Evolutionary conservation across 2,888 invertebrate genomes (phyloP), one percentile per base, ranked within the genome.

Genomic region (Fragum sueziense): DNA sequence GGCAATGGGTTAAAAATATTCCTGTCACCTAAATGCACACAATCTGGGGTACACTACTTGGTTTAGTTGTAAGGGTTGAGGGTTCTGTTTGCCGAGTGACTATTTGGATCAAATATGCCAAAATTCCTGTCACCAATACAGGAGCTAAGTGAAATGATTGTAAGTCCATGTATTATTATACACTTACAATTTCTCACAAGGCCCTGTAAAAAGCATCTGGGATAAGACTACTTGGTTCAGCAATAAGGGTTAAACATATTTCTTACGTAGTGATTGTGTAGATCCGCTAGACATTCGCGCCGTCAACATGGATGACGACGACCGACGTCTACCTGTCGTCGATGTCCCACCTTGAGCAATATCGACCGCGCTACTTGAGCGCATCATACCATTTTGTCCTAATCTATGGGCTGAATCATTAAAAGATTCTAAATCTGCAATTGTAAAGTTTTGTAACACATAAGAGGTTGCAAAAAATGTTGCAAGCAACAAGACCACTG

Each of bases 351-450:
- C 73, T 34, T 69, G 68, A 69, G 85, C 82, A 52, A 97, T 95
- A 94, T 99, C 98, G 90, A 98, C 96, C 59, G 98, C 98, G 72
- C 98, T 98, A 91, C 97, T 97, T 71, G 98, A 98, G 86, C 98
- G 93, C 84, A 93, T 90, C 59, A 91, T 88, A 72, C 85, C 75
- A 74, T 84, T 76, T 61, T 62, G 57, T 54, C 73, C 41, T 37
- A 69, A 67, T 52, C 70, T 62, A 31, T 51, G 22, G 41, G 78
- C 33, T 11, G 59, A 70, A 61, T 81, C 81, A 75, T 79, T 82
- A 84, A 84, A 84, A 62, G 84, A 86, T 85, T 87, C 87, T 82
- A 87, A 75, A 85, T 86, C 73, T 73, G 73, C 25, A 67, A 67
- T 17, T 14, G 27, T 47, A 47, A 47, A 47, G 47, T 47, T 47